Evolutionary conservation across 2,797 vertebrate species (phyloP).

Genomic region (Rhynchonycteris naso): DNA sequence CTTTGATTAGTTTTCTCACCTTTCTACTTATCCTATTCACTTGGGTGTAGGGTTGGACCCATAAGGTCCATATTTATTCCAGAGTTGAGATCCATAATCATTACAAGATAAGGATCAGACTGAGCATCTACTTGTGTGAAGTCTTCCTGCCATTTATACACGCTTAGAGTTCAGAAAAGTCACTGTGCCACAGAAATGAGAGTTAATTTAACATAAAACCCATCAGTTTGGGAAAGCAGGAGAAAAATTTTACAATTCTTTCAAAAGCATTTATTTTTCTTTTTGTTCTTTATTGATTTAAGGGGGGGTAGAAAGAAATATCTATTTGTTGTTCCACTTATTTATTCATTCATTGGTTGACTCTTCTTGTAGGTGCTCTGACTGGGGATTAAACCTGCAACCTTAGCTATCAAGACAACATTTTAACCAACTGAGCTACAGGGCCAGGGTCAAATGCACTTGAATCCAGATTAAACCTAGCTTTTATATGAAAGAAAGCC

Average conservation of each 20-base stretch:
- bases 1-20: not conserved
- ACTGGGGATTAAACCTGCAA: no score
- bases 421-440: no score
- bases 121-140: not conserved
- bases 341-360: no score
- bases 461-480: not conserved
- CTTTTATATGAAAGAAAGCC: not conserved
- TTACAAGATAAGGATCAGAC: not conserved
- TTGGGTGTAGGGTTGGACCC: not conserved
- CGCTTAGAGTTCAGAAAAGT: not conserved
- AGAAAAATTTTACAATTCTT: not conserved
- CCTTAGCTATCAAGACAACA: no score
- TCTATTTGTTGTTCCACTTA: no score
- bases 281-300: no score
- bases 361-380: no score
- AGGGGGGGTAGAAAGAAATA: no score
- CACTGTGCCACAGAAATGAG: not conserved
- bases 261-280: not conserved
- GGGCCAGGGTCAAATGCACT: not conserved
- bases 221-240: not conserved
- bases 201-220: not conserved
- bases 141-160: not conserved
- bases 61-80: not conserved
- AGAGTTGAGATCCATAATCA: constrained; percentile 10
- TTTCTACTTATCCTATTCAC: not conserved